Base-by-base conservation (phyloP, 1,140 invertebrate species). In the Temnothorax curvispinosus region DNA sequence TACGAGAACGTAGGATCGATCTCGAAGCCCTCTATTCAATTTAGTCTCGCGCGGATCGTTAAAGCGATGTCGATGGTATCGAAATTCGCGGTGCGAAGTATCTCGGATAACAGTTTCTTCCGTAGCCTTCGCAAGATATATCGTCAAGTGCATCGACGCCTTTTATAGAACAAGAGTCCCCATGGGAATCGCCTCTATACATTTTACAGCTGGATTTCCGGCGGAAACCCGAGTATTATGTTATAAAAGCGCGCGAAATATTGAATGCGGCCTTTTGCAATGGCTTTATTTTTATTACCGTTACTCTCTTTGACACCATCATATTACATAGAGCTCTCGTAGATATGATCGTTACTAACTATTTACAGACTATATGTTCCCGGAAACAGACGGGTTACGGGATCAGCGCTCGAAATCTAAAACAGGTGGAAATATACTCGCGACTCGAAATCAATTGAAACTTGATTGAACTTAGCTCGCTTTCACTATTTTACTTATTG, bases 1-100 rank as follows among this genome's bases (percentile, higher is more conserved):
- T 81, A 81, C 47, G 64, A 60, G 77, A 81, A 81, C 77, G 47
- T 69, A 71, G 77, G 21, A 81, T 81, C 77, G 77, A 81, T 69
- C 64, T 67, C 44, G 41, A 69, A 6, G 44, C 44, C 64, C 77
- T 69, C 35, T 71, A 71, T 81, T 81, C 77, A 81, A 81, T 81
- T 81, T 81, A 81, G 65, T 69, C 32, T 80, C 47, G 62, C 47
- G 64, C 64, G 64, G 77, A 81, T 81, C 77, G 77, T 81, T 81
- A 81, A 81, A 81, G n/a, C 60, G 50, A 41, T 41, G 64, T 60
- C 64, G 77, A 81, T 41, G 21, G 47, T 81, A 81, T 81, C 77
- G 64, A 81, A 81, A 81, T 71, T 81, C 77, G 64, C 27, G 62
- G 64, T 71, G 64, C 47, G 21, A 81, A 81, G 47, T 41, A 69